Conservation (phyloP, 2,888 invertebrate species). For the Anagyrus pseudococci region DNA sequence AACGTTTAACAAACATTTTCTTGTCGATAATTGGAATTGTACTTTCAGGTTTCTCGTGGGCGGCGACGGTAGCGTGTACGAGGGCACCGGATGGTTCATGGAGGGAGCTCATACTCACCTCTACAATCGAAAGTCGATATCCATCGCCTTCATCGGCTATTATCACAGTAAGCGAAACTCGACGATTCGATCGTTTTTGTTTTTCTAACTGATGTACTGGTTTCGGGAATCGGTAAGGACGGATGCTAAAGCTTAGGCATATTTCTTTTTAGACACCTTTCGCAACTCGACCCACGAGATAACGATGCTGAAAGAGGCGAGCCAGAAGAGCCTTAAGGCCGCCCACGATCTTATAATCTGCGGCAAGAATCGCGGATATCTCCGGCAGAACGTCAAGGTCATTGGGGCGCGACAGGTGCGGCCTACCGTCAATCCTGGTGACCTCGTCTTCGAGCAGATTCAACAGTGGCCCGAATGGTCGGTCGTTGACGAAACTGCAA, state of each 20-base stretch:
- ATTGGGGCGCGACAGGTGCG: slow-evolving; percentile 61
- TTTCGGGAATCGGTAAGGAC: no score
- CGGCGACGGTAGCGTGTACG: slow-evolving; percentile 71
- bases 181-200: neutral
- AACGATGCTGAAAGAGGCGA: slow-evolving; percentile 41
- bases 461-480: slow-evolving; percentile 65
- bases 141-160: slow-evolving; percentile 69
- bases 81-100: slow-evolving; percentile 71
- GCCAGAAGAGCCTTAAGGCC: slow-evolving; percentile 43
- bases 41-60: slow-evolving; percentile 67
- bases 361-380: slow-evolving; percentile 45
- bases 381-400: slow-evolving; percentile 48
- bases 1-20: neutral
- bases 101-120: slow-evolving; percentile 68
- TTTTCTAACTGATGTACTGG: no score
- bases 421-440: slow-evolving; percentile 66
- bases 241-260: neutral
- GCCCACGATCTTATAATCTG: slow-evolving; percentile 51
- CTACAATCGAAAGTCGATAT: slow-evolving; percentile 70
- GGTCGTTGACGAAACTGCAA: no score
- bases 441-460: slow-evolving; percentile 63
- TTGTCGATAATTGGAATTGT: no score
- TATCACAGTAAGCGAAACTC: slow-evolving; percentile 37
- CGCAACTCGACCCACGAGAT: slow-evolving; percentile 27
- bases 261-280: slow-evolving; percentile 12